Conservation (phyloP, 2,888 invertebrate species). For the Eupithecia abbreviata region DNA sequence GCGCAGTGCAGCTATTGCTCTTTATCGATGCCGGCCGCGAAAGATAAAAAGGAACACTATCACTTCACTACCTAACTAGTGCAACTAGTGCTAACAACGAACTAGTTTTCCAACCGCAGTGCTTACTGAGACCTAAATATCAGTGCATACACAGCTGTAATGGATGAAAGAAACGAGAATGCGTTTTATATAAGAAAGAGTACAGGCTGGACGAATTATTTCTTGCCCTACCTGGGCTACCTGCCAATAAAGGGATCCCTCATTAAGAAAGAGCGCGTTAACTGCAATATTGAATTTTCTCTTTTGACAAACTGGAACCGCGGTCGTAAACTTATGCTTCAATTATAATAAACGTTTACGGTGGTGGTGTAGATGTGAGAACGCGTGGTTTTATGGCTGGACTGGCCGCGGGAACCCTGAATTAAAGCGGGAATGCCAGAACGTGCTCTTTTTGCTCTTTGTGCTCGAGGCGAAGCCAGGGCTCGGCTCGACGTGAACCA, state of each 20-base stretch:
- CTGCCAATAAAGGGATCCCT: constrained; percentile 31
- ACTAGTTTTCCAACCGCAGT: constrained; percentile 23
- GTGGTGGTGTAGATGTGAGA: constrained; percentile 72
- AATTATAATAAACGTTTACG: constrained; percentile 79
- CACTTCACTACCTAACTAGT: constrained; percentile 27
- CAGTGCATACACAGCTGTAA: background rate
- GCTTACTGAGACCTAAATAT: background rate
- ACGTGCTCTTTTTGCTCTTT: constrained; percentile 67
- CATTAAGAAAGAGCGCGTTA: constrained; percentile 38
- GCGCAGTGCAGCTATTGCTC: constrained; percentile 27
- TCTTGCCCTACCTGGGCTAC: constrained; percentile 1
- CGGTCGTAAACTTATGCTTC: constrained; percentile 75
- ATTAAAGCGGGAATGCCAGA: constrained; percentile 63
- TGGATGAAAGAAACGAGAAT: background rate
- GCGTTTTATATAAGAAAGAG: constrained; percentile 5
- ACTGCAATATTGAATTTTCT: constrained; percentile 61
- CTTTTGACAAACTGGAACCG: constrained; percentile 71
- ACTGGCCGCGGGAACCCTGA: constrained; percentile 57
- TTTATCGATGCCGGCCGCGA: constrained; percentile 59
- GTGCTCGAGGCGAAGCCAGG: constrained; percentile 27
- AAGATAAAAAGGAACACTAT: constrained; percentile 54
- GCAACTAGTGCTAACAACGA: constrained; percentile 36
- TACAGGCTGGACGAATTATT: constrained; percentile 8
- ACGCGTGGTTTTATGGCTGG: constrained; percentile 71
- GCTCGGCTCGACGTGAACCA: constrained; percentile 23